These are phyloP conservation scores for Propithecus deckenii DNA, from an alignment of 2,797 vertebrate genomes.

Conservation along the genomic window DNA sequence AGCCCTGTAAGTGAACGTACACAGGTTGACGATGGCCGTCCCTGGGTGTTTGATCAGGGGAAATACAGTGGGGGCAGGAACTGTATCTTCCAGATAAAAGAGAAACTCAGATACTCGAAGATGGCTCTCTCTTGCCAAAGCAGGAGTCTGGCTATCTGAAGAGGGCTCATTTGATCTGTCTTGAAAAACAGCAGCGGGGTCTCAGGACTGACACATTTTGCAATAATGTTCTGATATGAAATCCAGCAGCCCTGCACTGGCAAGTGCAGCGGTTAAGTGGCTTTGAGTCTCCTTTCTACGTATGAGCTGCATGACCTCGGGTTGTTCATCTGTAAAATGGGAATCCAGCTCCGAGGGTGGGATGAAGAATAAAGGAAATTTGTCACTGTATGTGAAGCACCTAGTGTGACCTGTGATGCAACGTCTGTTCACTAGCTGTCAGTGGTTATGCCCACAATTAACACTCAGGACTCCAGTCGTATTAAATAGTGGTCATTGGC, in stretches of 20 bases:
- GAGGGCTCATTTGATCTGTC: not conserved
- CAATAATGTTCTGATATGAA: not conserved
- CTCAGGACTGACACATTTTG: not conserved
- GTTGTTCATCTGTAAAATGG: not conserved
- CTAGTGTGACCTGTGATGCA: not conserved
- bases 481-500: too few relatives aligned
- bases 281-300: not conserved
- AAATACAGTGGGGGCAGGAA: not conserved
- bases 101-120: not conserved
- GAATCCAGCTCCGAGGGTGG: not conserved
- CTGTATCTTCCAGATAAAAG: not conserved
- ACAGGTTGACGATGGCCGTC: not conserved
- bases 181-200: not conserved
- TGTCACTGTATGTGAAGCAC: not conserved
- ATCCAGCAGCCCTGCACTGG: not conserved
- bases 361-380: not conserved
- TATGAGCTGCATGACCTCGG: not conserved
- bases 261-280: not conserved
- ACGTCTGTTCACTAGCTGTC: rapidly evolving
- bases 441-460: not conserved
- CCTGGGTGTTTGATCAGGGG: not conserved
- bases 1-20: rapidly evolving
- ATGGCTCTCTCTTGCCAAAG: not conserved
- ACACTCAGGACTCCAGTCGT: rapidly evolving
- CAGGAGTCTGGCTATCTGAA: not conserved